phyloP scores from a whole-genome alignment of 2,113 vertebrate species.

The Polypterus bichir region DNA sequence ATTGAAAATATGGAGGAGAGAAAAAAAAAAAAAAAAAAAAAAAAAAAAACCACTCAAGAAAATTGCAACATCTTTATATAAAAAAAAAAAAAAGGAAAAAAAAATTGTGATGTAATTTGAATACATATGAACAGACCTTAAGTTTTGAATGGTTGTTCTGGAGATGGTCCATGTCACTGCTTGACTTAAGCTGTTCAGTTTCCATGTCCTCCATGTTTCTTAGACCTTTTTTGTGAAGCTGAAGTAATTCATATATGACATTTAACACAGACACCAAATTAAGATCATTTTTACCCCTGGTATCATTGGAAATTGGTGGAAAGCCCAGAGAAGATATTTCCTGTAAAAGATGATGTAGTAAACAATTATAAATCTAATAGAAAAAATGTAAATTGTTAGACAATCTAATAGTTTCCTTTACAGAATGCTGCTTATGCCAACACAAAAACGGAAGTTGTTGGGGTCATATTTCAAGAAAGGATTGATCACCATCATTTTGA shows the following conservation, averaged over 20 bases:
- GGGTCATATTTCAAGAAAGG: background rate
- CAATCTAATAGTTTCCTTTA: background rate
- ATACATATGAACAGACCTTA: conserved; percentile 51
- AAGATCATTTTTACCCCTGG: conserved; percentile 42
- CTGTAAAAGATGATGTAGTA: conserved; percentile 33
- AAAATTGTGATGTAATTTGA: conserved; percentile 2
- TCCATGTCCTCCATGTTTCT: conserved; percentile 69
- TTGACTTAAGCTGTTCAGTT: conserved; percentile 69
- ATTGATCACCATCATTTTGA: too few species aligned
- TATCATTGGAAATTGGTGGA: conserved; percentile 56
- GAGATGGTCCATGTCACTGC: conserved; percentile 75
- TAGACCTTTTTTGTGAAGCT: conserved; percentile 65
- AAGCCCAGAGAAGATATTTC: conserved; percentile 74
- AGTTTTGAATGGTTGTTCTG: conserved; percentile 75
- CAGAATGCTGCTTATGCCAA: background rate
- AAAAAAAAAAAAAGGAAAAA: too few species aligned
- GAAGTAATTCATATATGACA: conserved; percentile 73
- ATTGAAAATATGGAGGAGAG: too few species aligned
- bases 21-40: too few species aligned
- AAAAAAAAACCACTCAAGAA: too few species aligned
- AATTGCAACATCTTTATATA: too few species aligned
- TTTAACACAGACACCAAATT: conserved; percentile 65
- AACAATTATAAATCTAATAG: background rate
- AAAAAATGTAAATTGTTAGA: background rate
- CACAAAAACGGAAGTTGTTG: background rate